Conservation (phyloP, 2,113 vertebrate genomes). For the Neotoma lepida region DNA sequence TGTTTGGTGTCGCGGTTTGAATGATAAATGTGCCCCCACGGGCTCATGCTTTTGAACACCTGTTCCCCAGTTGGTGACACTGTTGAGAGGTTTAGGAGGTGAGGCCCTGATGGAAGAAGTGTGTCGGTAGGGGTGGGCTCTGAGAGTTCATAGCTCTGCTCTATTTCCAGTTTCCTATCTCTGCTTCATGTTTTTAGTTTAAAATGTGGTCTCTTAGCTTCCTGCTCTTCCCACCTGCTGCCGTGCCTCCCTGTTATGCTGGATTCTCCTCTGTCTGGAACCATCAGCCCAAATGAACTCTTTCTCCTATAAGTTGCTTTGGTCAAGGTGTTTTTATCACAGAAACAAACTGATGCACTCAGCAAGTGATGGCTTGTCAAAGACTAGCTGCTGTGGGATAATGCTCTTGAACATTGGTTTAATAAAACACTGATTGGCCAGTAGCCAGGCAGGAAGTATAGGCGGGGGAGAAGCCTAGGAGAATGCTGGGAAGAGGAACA, state of each 20-base stretch:
- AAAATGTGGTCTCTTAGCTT: neutral
- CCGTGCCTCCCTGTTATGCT: too few species aligned
- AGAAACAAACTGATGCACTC: neutral
- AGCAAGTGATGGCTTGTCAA: neutral
- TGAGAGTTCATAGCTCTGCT: neutral
- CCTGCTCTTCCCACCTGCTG: neutral
- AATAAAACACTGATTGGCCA: too few species aligned
- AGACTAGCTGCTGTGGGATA: too few species aligned
- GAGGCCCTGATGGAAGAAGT: neutral
- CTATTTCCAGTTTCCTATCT: neutral
- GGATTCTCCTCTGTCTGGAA: neutral
- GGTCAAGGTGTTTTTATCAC: neutral
- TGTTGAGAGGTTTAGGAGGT: neutral
- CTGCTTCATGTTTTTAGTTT: neutral
- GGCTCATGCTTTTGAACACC: neutral
- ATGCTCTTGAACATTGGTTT: too few species aligned
- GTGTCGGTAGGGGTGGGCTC: neutral
- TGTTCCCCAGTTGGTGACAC: neutral
- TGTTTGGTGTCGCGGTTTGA: neutral
- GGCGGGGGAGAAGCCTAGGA: too few species aligned
- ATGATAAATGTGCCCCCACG: neutral
- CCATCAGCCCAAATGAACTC: too few species aligned
- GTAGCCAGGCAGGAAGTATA: too few species aligned
- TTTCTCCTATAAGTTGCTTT: neutral
- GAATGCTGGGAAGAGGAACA: too few species aligned